phyloP scores from a whole-genome alignment of 2,113 vertebrate species.

The Lipophrys pholis region DNA sequence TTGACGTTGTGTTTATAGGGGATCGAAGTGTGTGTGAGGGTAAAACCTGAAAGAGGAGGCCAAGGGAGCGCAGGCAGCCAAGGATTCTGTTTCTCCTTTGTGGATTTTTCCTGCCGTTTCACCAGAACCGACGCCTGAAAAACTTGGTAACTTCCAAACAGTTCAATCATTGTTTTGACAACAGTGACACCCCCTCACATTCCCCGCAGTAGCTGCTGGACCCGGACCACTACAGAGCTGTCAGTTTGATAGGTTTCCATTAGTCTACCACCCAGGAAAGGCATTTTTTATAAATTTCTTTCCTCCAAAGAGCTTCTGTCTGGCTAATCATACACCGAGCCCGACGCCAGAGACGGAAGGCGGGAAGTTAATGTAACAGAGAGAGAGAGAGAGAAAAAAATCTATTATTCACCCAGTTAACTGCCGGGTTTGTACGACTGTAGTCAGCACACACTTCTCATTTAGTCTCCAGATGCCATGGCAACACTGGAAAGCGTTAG shows the following conservation, averaged over 20 bases:
- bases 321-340: not conserved
- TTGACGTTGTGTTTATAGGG: not conserved
- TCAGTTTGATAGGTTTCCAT: constrained; percentile 19
- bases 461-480: constrained; percentile 39
- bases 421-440: no score
- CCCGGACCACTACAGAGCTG: constrained; percentile 1
- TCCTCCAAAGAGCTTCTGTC: constrained; percentile 1
- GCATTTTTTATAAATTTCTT: not conserved
- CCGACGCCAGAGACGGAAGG: not conserved
- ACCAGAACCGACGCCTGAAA: constrained; percentile 19
- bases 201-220: constrained; percentile 34
- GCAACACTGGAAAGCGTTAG: constrained; percentile 24
- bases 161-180: constrained; percentile 62
- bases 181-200: constrained; percentile 58
- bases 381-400: no score
- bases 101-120: constrained; percentile 14
- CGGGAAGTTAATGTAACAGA: constrained; percentile 5
- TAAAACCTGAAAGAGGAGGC: constrained; percentile 7
- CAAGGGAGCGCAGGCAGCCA: not conserved
- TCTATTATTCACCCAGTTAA: no score
- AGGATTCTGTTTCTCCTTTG: constrained; percentile 6
- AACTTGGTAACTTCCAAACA: constrained; percentile 55
- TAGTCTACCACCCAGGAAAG: constrained; percentile 10
- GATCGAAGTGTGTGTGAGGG: constrained; percentile 4
- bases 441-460: constrained; percentile 18